Base-by-base conservation (phyloP, 2,888 invertebrate species). In the Ophioninae sp. region DNA sequence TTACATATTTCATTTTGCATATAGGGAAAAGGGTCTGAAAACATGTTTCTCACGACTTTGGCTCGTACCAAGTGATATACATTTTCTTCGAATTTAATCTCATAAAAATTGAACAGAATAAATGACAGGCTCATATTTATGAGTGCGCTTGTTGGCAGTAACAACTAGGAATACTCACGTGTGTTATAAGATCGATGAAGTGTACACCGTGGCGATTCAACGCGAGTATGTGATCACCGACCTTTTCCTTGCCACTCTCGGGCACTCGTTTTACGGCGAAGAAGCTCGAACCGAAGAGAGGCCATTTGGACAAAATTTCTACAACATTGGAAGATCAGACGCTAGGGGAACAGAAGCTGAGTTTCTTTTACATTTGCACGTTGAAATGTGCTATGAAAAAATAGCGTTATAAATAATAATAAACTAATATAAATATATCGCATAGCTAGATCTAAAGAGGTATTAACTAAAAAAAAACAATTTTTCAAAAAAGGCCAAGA, bases 241-340 rank as follows among this genome's bases (percentile, higher is more conserved):
- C 94, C 85, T 93, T 93, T 64, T 93, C 93, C 87, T 96, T 97
- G 76, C 96, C 96, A 58, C 81, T 86, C 81, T 95, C 93, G 90
- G 94, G 94, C 56, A 97, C 96, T 89, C 97, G 95, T 89, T 97
- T 98, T 76, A 99, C 98, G 20, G 98, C 97, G 94, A 99, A 99
- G 95, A 99, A 99, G 88, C 98, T 98, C 85, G 99, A 98, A 20
- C 99, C 99, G 94, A 99, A 99, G 79, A 99, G 94, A 67, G 98
- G 97, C 99, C 99, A 99, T 90, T 97, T 96, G 86, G 98, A 97
- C 41, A 99, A 93, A 74, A 98, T 97, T 94, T 98, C 97, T 96
- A 94, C 72, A 94, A 92, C 67, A 51, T 51, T 51, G 6, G 5
- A 51, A 51, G 6, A 51, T 13, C 13, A 17, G 17, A 17, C 51